Base-by-base conservation (phyloP, 2,888 invertebrate genomes). In the Drosophila helvetica region DNA sequence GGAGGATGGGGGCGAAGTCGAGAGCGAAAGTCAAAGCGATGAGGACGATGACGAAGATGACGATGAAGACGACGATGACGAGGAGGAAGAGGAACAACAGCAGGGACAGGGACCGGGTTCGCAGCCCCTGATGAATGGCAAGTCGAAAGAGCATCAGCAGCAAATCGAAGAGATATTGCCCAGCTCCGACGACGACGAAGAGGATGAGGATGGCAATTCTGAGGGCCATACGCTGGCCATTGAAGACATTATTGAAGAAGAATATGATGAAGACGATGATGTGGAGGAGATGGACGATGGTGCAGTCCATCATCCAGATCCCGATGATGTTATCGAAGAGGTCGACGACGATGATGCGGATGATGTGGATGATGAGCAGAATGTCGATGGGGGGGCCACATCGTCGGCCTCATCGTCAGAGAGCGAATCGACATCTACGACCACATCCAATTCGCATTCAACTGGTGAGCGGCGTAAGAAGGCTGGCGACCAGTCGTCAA, bases 401-500 rank as follows among this genome's bases (percentile, higher is more conserved):
- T 48, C 66, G 38, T 42, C 55, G 17, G 55, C 79, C 47, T 81
- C 81, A 51, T 75, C 84, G 9, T 82, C 80, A 7, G 80, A 72
- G 43, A 78, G 77, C 38, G 82, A 88, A 25, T 80, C 80, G 50
- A 75, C 81, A 46, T 75, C 86, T 57, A 76, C 83, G 52, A 74
- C 77, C 52, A 74, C 77, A 51, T 78, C 79, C 61, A 74, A 71
- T 73, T 71, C 78, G 78, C 77, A 70, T 75, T 82, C 82, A 79
- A 80, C 79, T 74, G 86, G 85, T 80, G 85, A 85, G 77, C 75
- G 75, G 74, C 84, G 86, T 61, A 86, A 75, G 72, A 83, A 59
- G 68, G 77, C 79, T 74, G 78, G 59, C 72, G 79, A 79, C 67
- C 79, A 77, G 25, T 56, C 58, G 63, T 57, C 75, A 54, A 85